Conservation (phyloP, 64 coral and sea anemone species). For the Dendronephthya gigantea region DNA sequence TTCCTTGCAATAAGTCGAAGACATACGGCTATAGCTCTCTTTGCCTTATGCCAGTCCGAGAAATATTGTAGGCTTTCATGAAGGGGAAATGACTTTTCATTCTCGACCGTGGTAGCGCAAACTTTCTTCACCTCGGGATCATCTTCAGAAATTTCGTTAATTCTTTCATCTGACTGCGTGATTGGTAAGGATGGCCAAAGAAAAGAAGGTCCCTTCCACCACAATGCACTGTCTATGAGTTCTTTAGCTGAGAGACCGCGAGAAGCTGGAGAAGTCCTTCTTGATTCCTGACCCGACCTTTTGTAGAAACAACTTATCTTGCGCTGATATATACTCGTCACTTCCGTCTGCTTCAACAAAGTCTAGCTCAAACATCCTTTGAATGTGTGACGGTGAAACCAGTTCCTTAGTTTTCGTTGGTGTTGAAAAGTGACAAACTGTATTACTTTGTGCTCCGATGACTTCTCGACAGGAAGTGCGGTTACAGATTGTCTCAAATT, state of each 20-base stretch:
- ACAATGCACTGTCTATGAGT: background rate
- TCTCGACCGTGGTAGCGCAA: background rate
- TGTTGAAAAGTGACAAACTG: background rate
- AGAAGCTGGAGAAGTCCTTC: background rate
- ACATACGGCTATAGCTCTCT: background rate
- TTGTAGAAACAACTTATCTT: conserved; percentile 6
- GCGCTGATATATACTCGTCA: background rate
- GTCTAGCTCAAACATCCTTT: conserved; percentile 16
- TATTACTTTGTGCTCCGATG: background rate
- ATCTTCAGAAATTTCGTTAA: background rate
- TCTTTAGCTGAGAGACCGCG: background rate
- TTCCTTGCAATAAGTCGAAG: background rate
- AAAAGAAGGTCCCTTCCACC: conserved; percentile 11
- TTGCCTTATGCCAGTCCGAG: background rate
- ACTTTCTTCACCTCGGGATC: background rate
- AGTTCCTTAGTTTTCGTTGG: background rate
- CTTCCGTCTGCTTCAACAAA: background rate
- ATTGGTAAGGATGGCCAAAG: background rate
- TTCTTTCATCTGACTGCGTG: background rate
- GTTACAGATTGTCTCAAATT: background rate
- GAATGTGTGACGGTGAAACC: background rate
- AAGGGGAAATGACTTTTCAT: background rate
- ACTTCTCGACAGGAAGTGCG: background rate
- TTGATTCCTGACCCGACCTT: background rate
- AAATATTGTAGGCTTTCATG: background rate